Evolutionary conservation across 2,113 vertebrate species (phyloP), one percentile per base, ranked within the genome.

Genomic region (Panthera uncia): DNA sequence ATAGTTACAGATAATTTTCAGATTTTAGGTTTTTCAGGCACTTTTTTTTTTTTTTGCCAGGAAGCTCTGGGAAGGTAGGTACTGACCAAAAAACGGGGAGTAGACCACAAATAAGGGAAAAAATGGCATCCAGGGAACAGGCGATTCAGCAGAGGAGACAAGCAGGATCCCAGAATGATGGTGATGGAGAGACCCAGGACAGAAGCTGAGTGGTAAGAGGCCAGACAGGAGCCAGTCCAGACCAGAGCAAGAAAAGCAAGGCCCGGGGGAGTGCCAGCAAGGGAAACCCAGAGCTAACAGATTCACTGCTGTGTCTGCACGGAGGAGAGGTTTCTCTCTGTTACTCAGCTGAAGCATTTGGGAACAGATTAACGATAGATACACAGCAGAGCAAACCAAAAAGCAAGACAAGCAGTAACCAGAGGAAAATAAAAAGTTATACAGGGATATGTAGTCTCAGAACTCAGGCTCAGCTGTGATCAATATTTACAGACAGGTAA

Each of bases 151-250:
- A 33, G 33, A 38, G 33, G 38, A 55, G 48, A 71, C 1, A 10
- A 2, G 12, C 11, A 31, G 41, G 78, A 4, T 1, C 50, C 63
- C 27, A n/a, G 76, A 14, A n/a, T 2, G 63, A 27, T 0, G 0
- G 48, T 7, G 25, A 78, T 13, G 12, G 76, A 15, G 27, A 52
- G 85, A 33, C 19, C n/a, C 36, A 1, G 68, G 29, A 25, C 36
- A 2, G 23, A 12, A 13, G 36, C 65, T 4, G 66, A 66, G 57
- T 18, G 50, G 19, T 0, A 10, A 25, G 27, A 81, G 45, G 55
- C 33, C 27, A 11, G 4, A 79, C 41, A 48, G 90, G 55, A 7
- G n/a, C 27, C 14, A 3, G 33, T 19, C 9, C 31, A 7, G 48
- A 10, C 57, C 0, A 0, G 18, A 63, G 18, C 3, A 0, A 12